Base-by-base conservation (phyloP, 2,113 vertebrate species). In the Indri indri region DNA sequence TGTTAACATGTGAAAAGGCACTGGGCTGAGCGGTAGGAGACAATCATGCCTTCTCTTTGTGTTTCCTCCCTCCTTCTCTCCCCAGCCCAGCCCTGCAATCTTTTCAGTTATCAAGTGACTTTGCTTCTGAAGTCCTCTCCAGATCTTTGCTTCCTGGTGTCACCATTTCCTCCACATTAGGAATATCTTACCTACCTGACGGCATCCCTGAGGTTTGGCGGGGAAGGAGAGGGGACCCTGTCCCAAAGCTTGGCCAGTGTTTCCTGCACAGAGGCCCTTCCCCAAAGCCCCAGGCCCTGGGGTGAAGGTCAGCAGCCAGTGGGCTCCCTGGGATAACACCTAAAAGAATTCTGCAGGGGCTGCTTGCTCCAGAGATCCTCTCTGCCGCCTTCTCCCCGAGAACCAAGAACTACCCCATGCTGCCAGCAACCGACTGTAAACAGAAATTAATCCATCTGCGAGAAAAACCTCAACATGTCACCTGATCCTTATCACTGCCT, bases 361-460 rank as follows among this genome's bases (percentile, higher is more conserved):
- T 68, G 37, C 47, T 95, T 68, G 90, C 81, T 71, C 76, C 84
- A 47, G 57, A 74, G 42, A 32, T 50, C 57, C 34, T 70, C 52
- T 81, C 34, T 73, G 76, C 90, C 34, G 95, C 70, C 96, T 92
- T 90, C 90, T 6, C 77, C 84, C 93, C 92, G 93, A 91, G 96
- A 97, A 83, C 54, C 87, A 90, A 91, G 91, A 93, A 90, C 80
- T 92, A 80, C 68, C 97, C 90, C 4, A 89, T 79, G 94, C 94
- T 50, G 0, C 91, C 97, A 98, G 97, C 91, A 97, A 88, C 93
- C 22, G 91, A 91, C 97, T 94, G 96, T 95, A 97, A 98, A 98
- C 97, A 3, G 22, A 98, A 98, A 98, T 98, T 96, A 98, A 98
- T 98, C 98, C 97, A 97, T 97, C 98, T 98, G 97, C 98, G 98